Conservation (phyloP, 2,113 vertebrate species). For the Emberiza fucata region DNA sequence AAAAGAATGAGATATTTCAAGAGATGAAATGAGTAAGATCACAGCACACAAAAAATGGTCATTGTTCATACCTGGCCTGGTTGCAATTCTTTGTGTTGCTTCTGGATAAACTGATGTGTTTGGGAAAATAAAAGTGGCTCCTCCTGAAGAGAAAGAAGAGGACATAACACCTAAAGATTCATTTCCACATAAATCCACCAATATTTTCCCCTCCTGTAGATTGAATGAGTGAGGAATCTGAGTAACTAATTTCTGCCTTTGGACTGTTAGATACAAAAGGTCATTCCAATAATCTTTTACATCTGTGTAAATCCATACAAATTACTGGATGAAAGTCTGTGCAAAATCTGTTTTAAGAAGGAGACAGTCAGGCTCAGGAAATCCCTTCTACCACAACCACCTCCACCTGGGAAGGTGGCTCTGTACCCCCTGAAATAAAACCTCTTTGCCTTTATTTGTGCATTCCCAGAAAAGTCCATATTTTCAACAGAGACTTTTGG, state of each 20-base stretch:
- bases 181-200: neutral
- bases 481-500: neutral
- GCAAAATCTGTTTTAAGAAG: neutral
- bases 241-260: neutral
- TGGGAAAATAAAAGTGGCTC: constrained; percentile 89
- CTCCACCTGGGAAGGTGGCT: neutral
- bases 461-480: neutral
- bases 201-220: neutral
- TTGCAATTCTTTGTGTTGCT: constrained; percentile 79
- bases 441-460: neutral
- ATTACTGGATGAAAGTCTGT: neutral
- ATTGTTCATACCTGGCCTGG: constrained; percentile 80
- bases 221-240: neutral
- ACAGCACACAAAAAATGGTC: neutral
- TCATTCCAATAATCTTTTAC: neutral
- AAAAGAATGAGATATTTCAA: neutral
- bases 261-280: neutral
- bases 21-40: neutral
- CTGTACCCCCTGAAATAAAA: neutral
- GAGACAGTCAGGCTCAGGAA: neutral
- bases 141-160: constrained; percentile 79
- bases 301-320: neutral
- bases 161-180: constrained; percentile 60
- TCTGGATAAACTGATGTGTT: constrained; percentile 86
- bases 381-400: neutral